Conservation (phyloP, 2,113 vertebrate species). For the Carollia perspicillata region DNA sequence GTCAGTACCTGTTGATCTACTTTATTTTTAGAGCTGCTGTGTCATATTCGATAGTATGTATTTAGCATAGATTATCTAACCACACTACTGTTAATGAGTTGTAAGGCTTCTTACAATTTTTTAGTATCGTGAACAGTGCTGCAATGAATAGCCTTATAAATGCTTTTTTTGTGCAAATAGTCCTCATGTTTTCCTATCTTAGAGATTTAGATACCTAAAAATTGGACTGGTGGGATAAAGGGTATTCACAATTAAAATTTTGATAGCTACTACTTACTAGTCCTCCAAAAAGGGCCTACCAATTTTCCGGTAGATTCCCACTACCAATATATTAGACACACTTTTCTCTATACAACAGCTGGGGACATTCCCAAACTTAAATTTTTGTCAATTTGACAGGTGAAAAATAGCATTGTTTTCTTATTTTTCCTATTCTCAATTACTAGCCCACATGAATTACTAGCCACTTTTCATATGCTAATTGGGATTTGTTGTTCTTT, state of each 20-base stretch:
- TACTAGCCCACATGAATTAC: not conserved
- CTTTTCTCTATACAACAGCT: not conserved
- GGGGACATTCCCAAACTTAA: not conserved
- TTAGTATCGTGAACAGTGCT: not conserved
- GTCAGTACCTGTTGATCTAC: not conserved
- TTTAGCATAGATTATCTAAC: not conserved
- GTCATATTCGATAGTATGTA: not conserved
- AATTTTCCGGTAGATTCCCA: not conserved
- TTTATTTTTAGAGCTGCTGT: not conserved
- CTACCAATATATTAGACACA: not conserved
- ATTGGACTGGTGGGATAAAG: not conserved
- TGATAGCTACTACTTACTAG: not conserved
- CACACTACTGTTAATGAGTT: not conserved
- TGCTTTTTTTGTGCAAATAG: not conserved
- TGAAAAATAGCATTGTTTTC: constrained; percentile 22
- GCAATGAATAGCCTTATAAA: not conserved
- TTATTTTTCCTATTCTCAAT: constrained; percentile 17
- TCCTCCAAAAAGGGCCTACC: not conserved
- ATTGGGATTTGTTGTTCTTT: not conserved
- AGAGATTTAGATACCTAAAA: not conserved
- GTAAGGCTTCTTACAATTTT: not conserved
- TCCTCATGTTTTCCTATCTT: not conserved
- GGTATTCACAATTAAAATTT: not conserved
- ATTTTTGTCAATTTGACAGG: constrained; percentile 29
- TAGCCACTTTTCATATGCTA: constrained; percentile 44